Percentiles rank a stretch among this genome's conserved stretches.
These are phyloP conservation scores for Neodon shergylaensis DNA, from an alignment of 2,113 vertebrate genomes.

Conservation along the genomic window DNA sequence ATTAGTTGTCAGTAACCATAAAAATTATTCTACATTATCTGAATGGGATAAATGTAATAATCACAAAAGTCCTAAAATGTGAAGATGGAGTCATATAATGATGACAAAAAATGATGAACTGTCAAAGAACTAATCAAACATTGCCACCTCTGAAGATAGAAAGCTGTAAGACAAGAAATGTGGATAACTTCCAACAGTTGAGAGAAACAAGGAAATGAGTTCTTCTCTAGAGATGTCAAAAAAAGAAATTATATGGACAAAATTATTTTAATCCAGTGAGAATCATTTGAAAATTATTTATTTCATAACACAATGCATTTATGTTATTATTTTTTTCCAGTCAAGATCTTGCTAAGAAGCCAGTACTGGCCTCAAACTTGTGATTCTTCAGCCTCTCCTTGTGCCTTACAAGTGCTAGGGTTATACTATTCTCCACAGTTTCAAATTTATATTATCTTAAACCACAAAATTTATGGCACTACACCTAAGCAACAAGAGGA, in stretches of 20 bases:
- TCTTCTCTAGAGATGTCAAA: not conserved
- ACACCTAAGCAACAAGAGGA: not conserved
- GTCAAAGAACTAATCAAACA: not conserved
- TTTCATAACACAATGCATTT: conserved; percentile 7
- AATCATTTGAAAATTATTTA: not conserved
- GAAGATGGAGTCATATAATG: not conserved
- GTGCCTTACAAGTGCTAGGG: not conserved
- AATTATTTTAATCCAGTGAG: not conserved
- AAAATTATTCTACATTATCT: conserved; percentile 41
- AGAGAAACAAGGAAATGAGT: not conserved
- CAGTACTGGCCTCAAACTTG: not conserved
- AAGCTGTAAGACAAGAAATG: not conserved
- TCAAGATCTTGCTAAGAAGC: not conserved
- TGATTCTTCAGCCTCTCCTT: not conserved
- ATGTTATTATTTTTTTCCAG: not conserved
- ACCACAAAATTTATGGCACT: not conserved
- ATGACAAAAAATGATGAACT: not conserved
- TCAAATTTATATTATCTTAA: not conserved
- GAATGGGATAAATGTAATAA: not conserved
- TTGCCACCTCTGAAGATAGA: not conserved
- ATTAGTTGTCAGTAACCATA: conserved; percentile 2
- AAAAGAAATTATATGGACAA: not conserved
- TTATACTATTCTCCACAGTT: not conserved
- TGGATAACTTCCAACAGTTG: not conserved
- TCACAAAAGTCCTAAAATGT: conserved; percentile 4